Base-by-base conservation (phyloP, 2,113 vertebrate species). In the Arenaria interpres region DNA sequence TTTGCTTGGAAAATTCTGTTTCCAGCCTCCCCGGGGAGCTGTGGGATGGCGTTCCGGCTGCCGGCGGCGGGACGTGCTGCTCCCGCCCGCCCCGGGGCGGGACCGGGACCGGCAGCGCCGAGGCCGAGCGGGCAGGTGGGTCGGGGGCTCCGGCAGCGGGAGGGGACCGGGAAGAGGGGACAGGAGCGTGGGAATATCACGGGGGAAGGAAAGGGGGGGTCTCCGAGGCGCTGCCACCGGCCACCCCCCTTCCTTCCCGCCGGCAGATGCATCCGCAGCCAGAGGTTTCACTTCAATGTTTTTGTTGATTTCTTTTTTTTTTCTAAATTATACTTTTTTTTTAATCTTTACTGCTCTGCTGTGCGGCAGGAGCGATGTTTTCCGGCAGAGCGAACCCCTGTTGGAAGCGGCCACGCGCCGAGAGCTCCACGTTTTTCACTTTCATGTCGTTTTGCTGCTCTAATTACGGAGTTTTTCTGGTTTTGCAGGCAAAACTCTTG, bases 341-440 rank as follows among this genome's bases (percentile, higher is more conserved):
- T 43, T 32, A 66, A 45, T 21, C 24, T 39, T 12, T 7, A 9
- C 7, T 6, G 21, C 27, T n/a, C 12, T 5, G 10, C n/a, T 25
- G 9, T 17, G 41, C 8, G 9, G 23, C 5, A 8, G 51, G 10
- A 8, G n/a, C 4, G 22, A 2, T 5, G 21, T 4, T 43, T 41
- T 14, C 24, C 2, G 19, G 27, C 59, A 39, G 39, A 35, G 59
- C 11, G 13, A 30, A 21, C 6, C 9, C 7, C 3, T 5, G 0
- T 2, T 2, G 30, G 15, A 3, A 45, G 59, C 5, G 6, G 46
- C 27, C n/a, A 6, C 5, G 18, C 10, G 8, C 4, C 17, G 2
- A 4, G 37, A 33, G 30, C 28, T 13, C 14, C 28, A 5, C 3
- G 0, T 25, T 30, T 35, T 48, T 22, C 30, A 0, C 10, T 33